Conservation (phyloP, 2,888 invertebrate species). For the Xylota sylvarum region DNA sequence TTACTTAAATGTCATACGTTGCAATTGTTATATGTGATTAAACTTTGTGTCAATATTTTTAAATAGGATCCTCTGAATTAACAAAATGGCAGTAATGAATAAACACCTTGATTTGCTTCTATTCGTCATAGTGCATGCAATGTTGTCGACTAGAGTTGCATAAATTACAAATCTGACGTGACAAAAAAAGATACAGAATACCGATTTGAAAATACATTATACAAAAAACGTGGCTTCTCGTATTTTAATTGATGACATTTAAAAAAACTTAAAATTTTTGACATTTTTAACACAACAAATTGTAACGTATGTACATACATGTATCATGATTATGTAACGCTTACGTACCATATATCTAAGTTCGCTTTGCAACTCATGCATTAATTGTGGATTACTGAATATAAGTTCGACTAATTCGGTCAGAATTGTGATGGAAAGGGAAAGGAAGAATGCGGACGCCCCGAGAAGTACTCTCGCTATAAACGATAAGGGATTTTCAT, state of each 20-base stretch:
- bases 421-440: constrained; percentile 83
- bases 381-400: constrained; percentile 83
- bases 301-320: constrained; percentile 7
- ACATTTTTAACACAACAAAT: neutral
- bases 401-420: constrained; percentile 83
- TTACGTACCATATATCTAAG: constrained; percentile 79
- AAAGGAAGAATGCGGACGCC: constrained; percentile 84
- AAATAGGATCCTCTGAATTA: no score
- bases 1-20: constrained; percentile 9
- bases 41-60: no score
- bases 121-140: no score
- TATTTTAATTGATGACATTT: neutral
- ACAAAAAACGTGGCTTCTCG: no score
- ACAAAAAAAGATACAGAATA: no score
- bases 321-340: neutral
- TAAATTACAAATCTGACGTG: no score
- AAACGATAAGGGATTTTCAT: constrained; percentile 40
- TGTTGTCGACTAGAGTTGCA: no score
- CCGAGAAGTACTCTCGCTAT: constrained; percentile 81
- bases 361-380: constrained; percentile 83
- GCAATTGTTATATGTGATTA: neutral
- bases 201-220: no score
- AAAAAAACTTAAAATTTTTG: no score
- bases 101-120: no score
- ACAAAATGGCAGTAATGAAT: no score